Evolutionary conservation across 1,140 invertebrate species (phyloP).

Genomic region (Ectropis grisescens): DNA sequence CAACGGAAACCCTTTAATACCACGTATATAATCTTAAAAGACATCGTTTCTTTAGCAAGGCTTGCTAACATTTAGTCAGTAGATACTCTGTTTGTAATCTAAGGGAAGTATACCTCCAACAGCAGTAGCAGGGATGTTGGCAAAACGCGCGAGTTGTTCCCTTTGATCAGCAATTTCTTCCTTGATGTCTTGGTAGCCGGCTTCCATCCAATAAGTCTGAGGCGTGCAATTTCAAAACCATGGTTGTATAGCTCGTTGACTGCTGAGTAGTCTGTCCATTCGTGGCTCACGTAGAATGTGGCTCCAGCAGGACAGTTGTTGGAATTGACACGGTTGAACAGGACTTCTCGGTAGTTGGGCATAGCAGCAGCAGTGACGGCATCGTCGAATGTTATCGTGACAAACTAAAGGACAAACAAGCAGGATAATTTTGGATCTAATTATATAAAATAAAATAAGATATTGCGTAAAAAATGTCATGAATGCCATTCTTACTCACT

Average conservation of each 20-base stretch:
- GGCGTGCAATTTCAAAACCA: slow-evolving; percentile 78
- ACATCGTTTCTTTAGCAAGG: too few species aligned
- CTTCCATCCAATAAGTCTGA: slow-evolving; percentile 67
- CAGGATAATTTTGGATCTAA: not conserved
- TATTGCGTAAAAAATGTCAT: not conserved
- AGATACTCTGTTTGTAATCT: not conserved
- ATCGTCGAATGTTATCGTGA: slow-evolving; percentile 80
- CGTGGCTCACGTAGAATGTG: slow-evolving; percentile 79
- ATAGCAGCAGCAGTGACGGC: slow-evolving; percentile 77
- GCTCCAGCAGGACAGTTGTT: slow-evolving; percentile 75
- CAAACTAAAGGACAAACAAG: slow-evolving; percentile 66
- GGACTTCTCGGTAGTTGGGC: slow-evolving; percentile 72
- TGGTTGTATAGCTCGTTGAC: slow-evolving; percentile 74
- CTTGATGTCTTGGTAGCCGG: slow-evolving; percentile 51
- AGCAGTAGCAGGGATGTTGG: slow-evolving; percentile 69
- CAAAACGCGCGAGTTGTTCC: slow-evolving; percentile 68
- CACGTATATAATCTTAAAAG: too few species aligned
- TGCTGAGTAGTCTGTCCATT: slow-evolving; percentile 77
- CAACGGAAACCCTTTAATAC: too few species aligned
- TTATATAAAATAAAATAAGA: not conserved
- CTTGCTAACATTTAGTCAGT: too few species aligned
- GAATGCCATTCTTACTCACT: too few species aligned
- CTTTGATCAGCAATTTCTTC: slow-evolving; percentile 73
- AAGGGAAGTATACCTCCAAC: slow-evolving; percentile 35
- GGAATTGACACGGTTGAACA: slow-evolving; percentile 72